These are phyloP conservation scores for Habroteleia sp. DNA, from an alignment of 2,888 invertebrate genomes.

Conservation along the genomic window DNA sequence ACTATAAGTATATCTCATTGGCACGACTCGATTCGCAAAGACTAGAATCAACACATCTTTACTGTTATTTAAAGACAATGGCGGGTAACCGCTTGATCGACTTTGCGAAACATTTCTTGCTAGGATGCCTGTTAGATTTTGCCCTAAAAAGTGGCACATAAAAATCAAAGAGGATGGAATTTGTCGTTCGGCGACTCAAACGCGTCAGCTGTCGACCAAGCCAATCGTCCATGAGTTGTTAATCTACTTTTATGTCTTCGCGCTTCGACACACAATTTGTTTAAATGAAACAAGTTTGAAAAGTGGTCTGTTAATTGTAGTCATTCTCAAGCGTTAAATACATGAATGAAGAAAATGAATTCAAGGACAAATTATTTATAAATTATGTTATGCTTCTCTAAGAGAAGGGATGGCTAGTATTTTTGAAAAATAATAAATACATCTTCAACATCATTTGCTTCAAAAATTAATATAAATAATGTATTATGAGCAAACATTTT, in stretches of 20 bases:
- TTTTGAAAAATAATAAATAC: too few species aligned
- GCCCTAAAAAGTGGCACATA: background rate
- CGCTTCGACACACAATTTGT: conserved; percentile 11
- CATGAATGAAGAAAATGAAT: too few species aligned
- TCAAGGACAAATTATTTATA: too few species aligned
- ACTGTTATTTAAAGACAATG: conserved; percentile 35
- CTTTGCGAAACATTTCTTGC: conserved; percentile 19
- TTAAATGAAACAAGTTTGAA: too few species aligned
- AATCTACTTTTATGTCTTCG: conserved; percentile 6
- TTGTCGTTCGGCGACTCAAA: conserved; percentile 10
- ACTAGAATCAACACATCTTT: conserved; percentile 8
- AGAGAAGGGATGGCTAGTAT: too few species aligned
- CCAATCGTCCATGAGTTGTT: conserved; percentile 15
- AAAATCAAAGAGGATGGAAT: conserved; percentile 5
- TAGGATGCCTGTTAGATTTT: background rate
- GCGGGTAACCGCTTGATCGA: conserved; percentile 8
- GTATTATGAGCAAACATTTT: too few species aligned
- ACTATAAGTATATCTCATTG: conserved; percentile 25
- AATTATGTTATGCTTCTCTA: too few species aligned
- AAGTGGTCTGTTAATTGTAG: too few species aligned
- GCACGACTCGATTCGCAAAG: conserved; percentile 20
- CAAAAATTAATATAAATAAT: too few species aligned
- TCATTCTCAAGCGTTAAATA: too few species aligned
- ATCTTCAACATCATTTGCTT: too few species aligned
- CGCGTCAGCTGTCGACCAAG: conserved; percentile 16